Evolutionary conservation across 2,888 invertebrate species (phyloP).

Genomic region (Tetheella fluctuosa): DNA sequence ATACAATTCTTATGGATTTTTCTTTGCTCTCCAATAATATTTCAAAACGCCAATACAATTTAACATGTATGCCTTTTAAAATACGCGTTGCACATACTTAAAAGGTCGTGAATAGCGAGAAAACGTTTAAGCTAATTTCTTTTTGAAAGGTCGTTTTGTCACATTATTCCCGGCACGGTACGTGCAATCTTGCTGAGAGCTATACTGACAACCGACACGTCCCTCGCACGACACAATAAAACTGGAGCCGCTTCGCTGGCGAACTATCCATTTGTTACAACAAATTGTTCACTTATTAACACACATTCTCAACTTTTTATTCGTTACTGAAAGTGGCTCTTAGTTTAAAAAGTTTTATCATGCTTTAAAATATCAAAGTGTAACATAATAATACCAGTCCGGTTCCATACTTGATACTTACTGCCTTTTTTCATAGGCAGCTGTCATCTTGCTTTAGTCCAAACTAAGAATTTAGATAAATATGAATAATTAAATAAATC

Average conservation of each 20-base stretch:
- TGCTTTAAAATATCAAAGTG: neutral
- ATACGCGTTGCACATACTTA: too few relatives aligned
- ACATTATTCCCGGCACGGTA: constrained; percentile 14
- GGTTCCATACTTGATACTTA: too few relatives aligned
- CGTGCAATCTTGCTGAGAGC: constrained; percentile 50
- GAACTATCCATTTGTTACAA: constrained; percentile 41
- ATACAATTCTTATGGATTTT: too few relatives aligned
- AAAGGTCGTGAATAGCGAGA: too few relatives aligned
- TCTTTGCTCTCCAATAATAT: too few relatives aligned
- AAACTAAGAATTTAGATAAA: too few relatives aligned
- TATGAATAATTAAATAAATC: too few relatives aligned
- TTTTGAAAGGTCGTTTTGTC: constrained; percentile 5
- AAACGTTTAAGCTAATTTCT: constrained; percentile 1
- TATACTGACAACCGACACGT: constrained; percentile 24
- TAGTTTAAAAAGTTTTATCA: neutral
- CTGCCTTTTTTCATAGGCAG: too few relatives aligned
- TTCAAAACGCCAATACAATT: too few relatives aligned
- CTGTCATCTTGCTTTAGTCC: too few relatives aligned
- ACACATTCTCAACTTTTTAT: constrained; percentile 7
- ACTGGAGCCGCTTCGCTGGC: constrained; percentile 33
- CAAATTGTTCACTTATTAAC: constrained; percentile 27
- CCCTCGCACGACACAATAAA: constrained; percentile 33
- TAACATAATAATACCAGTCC: neutral
- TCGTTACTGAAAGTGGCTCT: neutral
- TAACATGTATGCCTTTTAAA: neutral